phyloP scores from a whole-genome alignment of 2,888 invertebrate genomes.

The Bellardia pandia region DNA sequence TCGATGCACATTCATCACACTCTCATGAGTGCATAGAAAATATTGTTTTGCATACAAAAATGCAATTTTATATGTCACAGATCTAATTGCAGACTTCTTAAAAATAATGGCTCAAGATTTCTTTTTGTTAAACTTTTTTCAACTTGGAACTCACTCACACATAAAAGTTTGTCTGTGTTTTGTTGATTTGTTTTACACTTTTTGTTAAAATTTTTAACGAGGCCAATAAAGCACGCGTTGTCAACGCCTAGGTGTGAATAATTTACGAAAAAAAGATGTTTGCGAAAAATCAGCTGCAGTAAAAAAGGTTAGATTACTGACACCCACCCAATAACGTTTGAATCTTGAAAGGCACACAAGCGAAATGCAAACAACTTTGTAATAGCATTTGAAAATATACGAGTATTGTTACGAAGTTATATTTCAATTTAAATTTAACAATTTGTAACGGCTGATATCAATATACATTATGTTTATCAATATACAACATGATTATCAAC shows the following conservation, averaged over 20 bases:
- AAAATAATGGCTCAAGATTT: conserved; percentile 47
- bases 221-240: conserved; percentile 71
- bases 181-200: background rate
- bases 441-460: no score
- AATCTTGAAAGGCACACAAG: background rate
- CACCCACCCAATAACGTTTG: background rate
- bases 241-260: conserved; percentile 65
- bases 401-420: no score
- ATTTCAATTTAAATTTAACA: no score
- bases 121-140: conserved; percentile 22
- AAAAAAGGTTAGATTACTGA: background rate
- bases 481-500: no score
- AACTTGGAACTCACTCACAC: conserved; percentile 34
- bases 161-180: conserved; percentile 23
- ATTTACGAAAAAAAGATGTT: conserved; percentile 8
- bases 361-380: background rate
- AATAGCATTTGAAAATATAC: background rate
- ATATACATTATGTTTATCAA: no score
- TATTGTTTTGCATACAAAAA: conserved; percentile 41
- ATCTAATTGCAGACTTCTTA: conserved; percentile 57
- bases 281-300: background rate
- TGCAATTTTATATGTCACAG: conserved; percentile 51
- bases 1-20: background rate
- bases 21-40: background rate
- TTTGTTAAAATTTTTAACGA: conserved; percentile 64